Percentiles rank a stretch among this genome's conserved stretches.
phyloP scores from a whole-genome alignment of 2,888 invertebrate species.

The Tetragonisca angustula region DNA sequence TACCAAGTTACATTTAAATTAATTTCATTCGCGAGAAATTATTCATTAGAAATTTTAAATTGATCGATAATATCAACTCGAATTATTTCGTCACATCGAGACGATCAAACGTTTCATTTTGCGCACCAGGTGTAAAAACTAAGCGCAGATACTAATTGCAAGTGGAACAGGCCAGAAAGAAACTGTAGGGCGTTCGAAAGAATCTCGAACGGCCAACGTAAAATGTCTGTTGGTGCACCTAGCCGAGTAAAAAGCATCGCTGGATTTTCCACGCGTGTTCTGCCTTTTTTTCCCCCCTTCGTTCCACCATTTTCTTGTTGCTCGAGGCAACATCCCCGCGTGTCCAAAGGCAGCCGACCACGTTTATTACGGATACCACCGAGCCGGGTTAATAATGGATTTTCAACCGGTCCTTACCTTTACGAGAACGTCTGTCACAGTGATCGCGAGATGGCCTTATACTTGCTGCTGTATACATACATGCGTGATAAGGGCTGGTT shows the following conservation, averaged over 20 bases:
- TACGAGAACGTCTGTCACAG: constrained; percentile 75
- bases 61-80: no score
- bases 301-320: background rate
- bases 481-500: constrained; percentile 74
- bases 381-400: constrained; percentile 79
- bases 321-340: constrained; percentile 16
- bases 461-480: constrained; percentile 77
- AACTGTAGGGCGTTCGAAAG: no score
- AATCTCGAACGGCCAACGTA: background rate
- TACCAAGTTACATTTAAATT: no score
- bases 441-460: constrained; percentile 68
- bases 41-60: no score
- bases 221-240: background rate
- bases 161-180: background rate
- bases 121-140: no score
- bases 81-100: no score
- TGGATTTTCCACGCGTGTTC: constrained; percentile 27
- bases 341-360: constrained; percentile 24
- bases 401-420: constrained; percentile 80
- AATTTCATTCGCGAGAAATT: no score
- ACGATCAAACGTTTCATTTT: no score
- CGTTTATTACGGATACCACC: constrained; percentile 72
- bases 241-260: background rate
- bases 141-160: background rate
- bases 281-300: background rate